Base-by-base conservation (phyloP, 2,797 vertebrate genomes). In the Uromys caudimaculatus region DNA sequence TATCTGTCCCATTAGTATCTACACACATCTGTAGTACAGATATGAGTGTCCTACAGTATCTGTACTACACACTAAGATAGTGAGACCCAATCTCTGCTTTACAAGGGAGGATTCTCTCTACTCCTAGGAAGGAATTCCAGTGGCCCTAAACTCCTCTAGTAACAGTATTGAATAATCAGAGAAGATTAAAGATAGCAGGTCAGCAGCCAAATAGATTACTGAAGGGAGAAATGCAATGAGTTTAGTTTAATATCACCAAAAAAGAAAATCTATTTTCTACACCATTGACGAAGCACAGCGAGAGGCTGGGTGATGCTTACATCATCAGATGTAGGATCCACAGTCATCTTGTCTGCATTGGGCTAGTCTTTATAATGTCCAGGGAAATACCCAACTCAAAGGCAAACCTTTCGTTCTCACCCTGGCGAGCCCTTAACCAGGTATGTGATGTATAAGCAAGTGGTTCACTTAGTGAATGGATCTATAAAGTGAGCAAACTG, bases 171-270 rank as follows among this genome's bases (percentile, higher is more conserved):
- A 89, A 90, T 29, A 79, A 75, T 71, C n/a, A 77, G 58, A 78
- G 84, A 62, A 78, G 88, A 56, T 67, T 93, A 90, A 84, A 87
- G 29, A 41, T 3, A 69, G 62, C 24, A 56, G 8, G 3, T 32
- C 16, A 90, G 76, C 73, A 73, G 24, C 38, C 78, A 56, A 13
- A 94, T 90, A 71, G 35, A 24, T 32, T 21, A 27, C 60, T 35
- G 41, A 90, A 73, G 64, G 64, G 5, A 87, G 35, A 79, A 92
- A 47, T 69, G 44, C 7, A 47, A 9, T 92, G 81, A 58, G 23
- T 84, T 78, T 87, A 29, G 35, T 24, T 87, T 79, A 83, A 35
- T 96, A 24, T 82, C 44, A 58, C 58, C 67, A 90, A 93, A 56
- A 16, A 67, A 71, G 62, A 27, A 81, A 47, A 76, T 35, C 1